Base-by-base conservation (phyloP, 1,140 invertebrate species). In the Rhyacophila brunnea region DNA sequence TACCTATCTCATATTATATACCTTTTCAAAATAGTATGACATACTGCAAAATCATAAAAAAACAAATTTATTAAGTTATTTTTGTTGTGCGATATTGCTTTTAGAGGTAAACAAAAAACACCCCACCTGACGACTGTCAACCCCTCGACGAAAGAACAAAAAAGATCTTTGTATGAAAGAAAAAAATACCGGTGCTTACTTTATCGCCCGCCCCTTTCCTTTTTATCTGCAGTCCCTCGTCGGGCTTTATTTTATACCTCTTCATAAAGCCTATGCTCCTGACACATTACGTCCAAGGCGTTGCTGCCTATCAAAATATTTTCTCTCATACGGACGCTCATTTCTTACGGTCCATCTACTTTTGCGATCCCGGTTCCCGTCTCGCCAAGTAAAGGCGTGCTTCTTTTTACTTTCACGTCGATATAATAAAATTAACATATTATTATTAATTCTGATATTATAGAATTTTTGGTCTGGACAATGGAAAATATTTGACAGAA, bases 241-340 rank as follows among this genome's bases (percentile, higher is more conserved):
- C 53, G 53, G 46, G 44, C 55, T 43, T 58, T 58, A 58, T 58
- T 48, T 58, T 58, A 49, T 49, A 48, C 46, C 45, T 58, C 44
- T 58, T 48, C 55, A 49, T 58, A 58, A 48, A 49, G 32, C 19
- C 45, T 60, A 14, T 32, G 43, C 17, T 48, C 44, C 36, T 60
- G 38, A 48, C 51, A 52, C 48, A 52, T 59, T 52, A 13, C 34
- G 13, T 46, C 49, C 23, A 36, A 7, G 28, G 11, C 49, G 40
- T 53, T 36, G 13, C 19, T 5, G 15, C 55, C 46, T 43, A 52
- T 59, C 57, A 52, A 45, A 59, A 59, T 52, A 52, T 59, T 53
- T 60, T 11, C 60, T 14, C 52, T 36, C 43, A 42, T 42, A 18
- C 34, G 54, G 43, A 51, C 53, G 46, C n/a, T 47, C 51, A 18